Conservation (phyloP, 1,140 invertebrate genomes). For the Musca vetustissima region DNA sequence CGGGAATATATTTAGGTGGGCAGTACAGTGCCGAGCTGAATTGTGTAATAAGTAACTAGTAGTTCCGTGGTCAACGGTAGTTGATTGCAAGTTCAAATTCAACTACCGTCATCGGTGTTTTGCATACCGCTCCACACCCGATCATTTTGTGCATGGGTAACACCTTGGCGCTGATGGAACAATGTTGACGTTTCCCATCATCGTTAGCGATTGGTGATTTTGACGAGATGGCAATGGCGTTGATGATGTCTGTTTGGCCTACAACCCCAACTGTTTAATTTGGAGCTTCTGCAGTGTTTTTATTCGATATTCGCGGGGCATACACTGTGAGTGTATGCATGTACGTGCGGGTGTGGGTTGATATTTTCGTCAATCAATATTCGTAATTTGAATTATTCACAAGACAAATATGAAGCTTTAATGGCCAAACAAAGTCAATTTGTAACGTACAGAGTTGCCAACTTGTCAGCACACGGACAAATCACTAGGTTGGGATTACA, state of each 20-base stretch:
- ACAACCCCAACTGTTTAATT: slow-evolving; percentile 10
- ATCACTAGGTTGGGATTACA: no score
- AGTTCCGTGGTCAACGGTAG: not conserved
- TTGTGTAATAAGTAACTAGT: slow-evolving; percentile 10
- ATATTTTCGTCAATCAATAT: slow-evolving; percentile 49
- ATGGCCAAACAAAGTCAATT: slow-evolving; percentile 52
- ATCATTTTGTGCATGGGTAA: no score
- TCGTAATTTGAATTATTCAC: slow-evolving; percentile 57
- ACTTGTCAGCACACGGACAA: no score
- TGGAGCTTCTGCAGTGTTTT: slow-evolving; percentile 6
- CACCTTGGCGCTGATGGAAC: no score
- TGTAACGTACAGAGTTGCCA: not conserved
- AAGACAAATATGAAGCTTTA: slow-evolving; percentile 57
- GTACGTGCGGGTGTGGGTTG: not conserved
- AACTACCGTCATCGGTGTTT: not conserved
- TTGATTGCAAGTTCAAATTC: not conserved
- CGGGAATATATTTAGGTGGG: no score
- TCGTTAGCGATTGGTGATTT: not conserved
- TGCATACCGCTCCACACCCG: no score
- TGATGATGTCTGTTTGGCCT: slow-evolving; percentile 7
- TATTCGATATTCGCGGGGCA: not conserved
- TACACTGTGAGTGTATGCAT: no score
- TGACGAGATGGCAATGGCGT: not conserved
- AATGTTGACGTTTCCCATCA: no score
- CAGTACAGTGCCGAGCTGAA: not conserved